Evolutionary conservation across 2,797 vertebrate species (phyloP), one percentile per base, ranked within the genome.

Genomic region (Chaunax sp.): DNA sequence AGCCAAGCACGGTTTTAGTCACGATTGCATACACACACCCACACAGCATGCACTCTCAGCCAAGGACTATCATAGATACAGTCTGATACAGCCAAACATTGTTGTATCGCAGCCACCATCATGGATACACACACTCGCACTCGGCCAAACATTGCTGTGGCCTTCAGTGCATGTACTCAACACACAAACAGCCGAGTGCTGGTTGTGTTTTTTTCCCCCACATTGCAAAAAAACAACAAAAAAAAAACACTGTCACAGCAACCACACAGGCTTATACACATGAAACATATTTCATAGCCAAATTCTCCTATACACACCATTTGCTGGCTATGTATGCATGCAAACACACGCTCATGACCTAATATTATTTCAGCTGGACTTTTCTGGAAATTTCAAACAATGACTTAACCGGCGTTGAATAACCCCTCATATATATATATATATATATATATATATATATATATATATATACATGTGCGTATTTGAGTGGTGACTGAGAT

Each of bases 351-450:
- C 83, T 84, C 77, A 81, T 85, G 81, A 88, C 87, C 89, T 88
- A 89, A 90, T 89, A 88, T 90, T 91, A 88, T 90, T 82, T 91
- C 89, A 90, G 84, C 89, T 90, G 86, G 84, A 90, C 84, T 87
- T 89, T 91, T 89, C 75, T 82, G 84, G 83, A 83, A 82, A 86
- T 86, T 90, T 89, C 74, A 88, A 90, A 91, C 84, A 83, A 74
- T 80, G 83, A 85, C 73, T 88, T 69, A 75, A 74, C 68, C 77
- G 62, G 61, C 72, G 26, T 57, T 40, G 14, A 40, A 40, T 40
- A 40, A 15, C 38, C 14, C 38, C 14, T 16, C 38, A 16, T 16
- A 15, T 15, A 40, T 16, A 5, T 16, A 16, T 6, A 15, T 16
- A 5, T 40, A 14, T 40, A 30, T 30, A 30, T 8, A 30, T 8